A percentile compares a stretch with the other conserved stretches of the same genome.
These are phyloP conservation scores for Graphium colonna DNA, from an alignment of 2,888 invertebrate species.

Conservation along the genomic window DNA sequence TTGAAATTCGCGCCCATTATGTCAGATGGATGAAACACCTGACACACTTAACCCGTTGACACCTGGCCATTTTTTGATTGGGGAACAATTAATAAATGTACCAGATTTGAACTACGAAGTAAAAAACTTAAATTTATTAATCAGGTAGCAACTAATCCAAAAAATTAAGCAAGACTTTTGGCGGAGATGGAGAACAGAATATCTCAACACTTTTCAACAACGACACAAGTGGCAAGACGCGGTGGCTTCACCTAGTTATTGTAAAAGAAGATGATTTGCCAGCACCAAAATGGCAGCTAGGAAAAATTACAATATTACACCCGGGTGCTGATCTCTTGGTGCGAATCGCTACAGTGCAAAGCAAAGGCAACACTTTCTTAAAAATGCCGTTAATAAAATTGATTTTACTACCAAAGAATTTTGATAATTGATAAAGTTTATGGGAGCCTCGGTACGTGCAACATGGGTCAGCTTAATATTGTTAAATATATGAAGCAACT, in stretches of 20 bases:
- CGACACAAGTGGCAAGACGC: slow-evolving; percentile 29
- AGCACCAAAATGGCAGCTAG: slow-evolving; percentile 28
- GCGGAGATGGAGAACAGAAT: slow-evolving; percentile 32
- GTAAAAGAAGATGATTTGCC: slow-evolving; percentile 27
- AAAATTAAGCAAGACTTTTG: slow-evolving; percentile 34
- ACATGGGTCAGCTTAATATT: too few species aligned
- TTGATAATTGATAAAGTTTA: too few species aligned
- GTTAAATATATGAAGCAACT: too few species aligned
- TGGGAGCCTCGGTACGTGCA: too few species aligned
- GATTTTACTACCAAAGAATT: too few species aligned
- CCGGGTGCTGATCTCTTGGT: slow-evolving; percentile 28
- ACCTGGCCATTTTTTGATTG: too few species aligned
- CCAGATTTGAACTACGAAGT: too few species aligned
- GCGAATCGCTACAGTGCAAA: slow-evolving; percentile 30
- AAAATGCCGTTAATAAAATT: slow-evolving; percentile 23
- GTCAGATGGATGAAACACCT: too few species aligned
- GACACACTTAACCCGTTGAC: too few species aligned
- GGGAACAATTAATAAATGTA: too few species aligned
- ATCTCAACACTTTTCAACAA: slow-evolving; percentile 29
- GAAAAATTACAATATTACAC: too few species aligned
- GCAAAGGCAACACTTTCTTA: slow-evolving; percentile 27
- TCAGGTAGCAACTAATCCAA: slow-evolving; percentile 33
- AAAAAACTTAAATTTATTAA: background rate
- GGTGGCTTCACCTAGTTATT: slow-evolving; percentile 24
- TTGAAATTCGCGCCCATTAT: slow-evolving; percentile 28